These are phyloP conservation scores for Scaptomyza flava DNA, from an alignment of 2,888 invertebrate genomes.

Conservation along the genomic window DNA sequence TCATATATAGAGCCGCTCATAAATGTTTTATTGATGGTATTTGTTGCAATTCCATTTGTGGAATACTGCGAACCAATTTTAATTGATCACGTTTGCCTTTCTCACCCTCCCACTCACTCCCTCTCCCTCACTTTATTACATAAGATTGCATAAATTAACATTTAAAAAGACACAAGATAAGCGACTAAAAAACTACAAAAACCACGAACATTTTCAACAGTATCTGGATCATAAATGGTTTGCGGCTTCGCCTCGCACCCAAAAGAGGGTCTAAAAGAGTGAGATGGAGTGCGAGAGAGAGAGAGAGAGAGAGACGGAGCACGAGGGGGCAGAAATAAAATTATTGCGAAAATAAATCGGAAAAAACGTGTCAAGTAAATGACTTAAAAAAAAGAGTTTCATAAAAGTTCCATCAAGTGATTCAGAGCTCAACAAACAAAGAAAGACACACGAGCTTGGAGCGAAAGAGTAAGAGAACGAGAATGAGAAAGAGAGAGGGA, in stretches of 20 bases:
- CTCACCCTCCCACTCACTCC: too few species aligned
- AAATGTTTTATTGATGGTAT: conserved; percentile 70
- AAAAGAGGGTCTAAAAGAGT: neutral
- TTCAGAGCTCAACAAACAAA: conserved; percentile 37
- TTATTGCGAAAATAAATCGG: conserved; percentile 58
- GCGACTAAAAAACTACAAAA: conserved; percentile 3
- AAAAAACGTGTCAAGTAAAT: conserved; percentile 68
- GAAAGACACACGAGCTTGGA: neutral
- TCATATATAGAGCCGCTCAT: conserved; percentile 39
- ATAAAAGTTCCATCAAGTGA: conserved; percentile 27
- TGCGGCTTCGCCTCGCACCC: neutral
- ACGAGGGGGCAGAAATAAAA: conserved; percentile 4
- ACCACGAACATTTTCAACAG: conserved; percentile 4
- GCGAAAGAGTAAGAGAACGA: conserved; percentile 3
- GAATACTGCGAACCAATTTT: conserved; percentile 26
- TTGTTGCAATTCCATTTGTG: conserved; percentile 39
- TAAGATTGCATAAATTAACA: conserved; percentile 42
- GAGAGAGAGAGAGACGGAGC: too few species aligned
- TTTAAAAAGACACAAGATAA: conserved; percentile 30
- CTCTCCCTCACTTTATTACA: conserved; percentile 1
- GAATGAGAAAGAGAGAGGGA: conserved; percentile 4
- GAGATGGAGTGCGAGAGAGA: neutral
- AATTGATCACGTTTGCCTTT: conserved; percentile 30
- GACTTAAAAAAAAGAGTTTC: conserved; percentile 37
- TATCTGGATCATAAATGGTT: conserved; percentile 18